These are phyloP conservation scores for Astreopora myriophthalma DNA, from an alignment of 64 coral and sea anemone species.

Conservation along the genomic window DNA sequence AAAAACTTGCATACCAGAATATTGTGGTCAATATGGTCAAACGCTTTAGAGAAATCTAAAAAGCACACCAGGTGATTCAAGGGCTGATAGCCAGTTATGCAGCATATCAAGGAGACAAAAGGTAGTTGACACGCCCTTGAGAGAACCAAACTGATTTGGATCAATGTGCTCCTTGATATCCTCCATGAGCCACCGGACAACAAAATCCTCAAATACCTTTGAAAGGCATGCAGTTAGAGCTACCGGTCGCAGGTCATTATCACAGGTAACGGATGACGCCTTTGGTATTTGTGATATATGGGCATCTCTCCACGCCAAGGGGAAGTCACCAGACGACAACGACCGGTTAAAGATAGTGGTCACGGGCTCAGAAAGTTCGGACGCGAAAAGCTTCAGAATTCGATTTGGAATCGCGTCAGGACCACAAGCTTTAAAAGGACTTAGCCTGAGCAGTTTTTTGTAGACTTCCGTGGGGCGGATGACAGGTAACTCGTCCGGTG, in stretches of 20 bases:
- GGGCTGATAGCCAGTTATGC: constrained; percentile 24
- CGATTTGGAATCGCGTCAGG: neutral
- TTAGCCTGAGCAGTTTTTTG: no score
- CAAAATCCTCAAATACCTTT: constrained; percentile 65
- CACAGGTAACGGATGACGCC: neutral
- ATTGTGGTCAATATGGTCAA: no score
- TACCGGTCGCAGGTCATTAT: neutral
- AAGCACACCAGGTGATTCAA: constrained; percentile 24
- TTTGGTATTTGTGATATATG: no score
- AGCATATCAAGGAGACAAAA: constrained; percentile 3
- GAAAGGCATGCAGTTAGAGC: neutral
- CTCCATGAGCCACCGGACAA: constrained; percentile 26
- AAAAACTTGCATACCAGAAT: no score
- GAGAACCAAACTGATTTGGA: neutral
- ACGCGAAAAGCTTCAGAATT: constrained; percentile 24
- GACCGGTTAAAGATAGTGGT: constrained; percentile 39
- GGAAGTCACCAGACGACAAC: neutral
- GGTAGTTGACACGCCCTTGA: constrained; percentile 46
- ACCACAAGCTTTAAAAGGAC: constrained; percentile 3
- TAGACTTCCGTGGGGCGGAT: neutral
- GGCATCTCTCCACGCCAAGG: neutral
- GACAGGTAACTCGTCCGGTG: no score
- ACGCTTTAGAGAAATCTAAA: neutral
- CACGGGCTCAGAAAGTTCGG: constrained; percentile 23
- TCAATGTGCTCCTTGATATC: constrained; percentile 44